Percentiles rank a stretch among this genome's conserved stretches.
These are phyloP conservation scores for Sceloporus undulatus DNA, from an alignment of 2,113 vertebrate genomes.

Conservation along the genomic window DNA sequence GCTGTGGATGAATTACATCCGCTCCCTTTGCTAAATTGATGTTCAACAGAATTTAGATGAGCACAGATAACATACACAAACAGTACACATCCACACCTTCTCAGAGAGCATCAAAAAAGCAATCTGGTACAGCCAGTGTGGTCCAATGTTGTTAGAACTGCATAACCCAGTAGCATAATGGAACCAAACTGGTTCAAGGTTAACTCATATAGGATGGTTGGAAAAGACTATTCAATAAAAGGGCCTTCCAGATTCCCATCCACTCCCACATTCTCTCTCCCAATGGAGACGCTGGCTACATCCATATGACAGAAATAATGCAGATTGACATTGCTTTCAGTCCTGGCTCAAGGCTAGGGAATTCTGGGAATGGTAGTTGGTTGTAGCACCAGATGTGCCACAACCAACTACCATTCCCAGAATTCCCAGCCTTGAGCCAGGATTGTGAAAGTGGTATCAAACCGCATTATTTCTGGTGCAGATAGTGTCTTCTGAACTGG, in stretches of 20 bases:
- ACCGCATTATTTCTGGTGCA: no score
- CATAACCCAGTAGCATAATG: background rate
- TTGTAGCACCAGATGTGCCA: no score
- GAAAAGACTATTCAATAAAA: background rate
- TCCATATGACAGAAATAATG: no score
- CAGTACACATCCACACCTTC: background rate
- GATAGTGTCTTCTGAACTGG: conserved; percentile 79
- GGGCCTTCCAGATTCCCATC: background rate
- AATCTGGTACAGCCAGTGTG: conserved; percentile 44
- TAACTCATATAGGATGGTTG: background rate
- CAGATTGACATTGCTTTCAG: no score
- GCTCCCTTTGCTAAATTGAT: background rate
- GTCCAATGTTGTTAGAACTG: background rate
- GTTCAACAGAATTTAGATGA: background rate
- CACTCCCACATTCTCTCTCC: background rate
- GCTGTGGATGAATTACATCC: background rate
- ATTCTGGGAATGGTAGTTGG: no score
- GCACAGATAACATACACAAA: background rate
- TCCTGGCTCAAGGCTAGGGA: no score
- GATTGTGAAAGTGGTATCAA: no score
- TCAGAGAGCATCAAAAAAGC: conserved; percentile 6
- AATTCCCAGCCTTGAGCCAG: no score
- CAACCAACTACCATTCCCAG: no score
- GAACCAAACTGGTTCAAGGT: conserved; percentile 24
- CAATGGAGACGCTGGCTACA: background rate